Conservation (phyloP, 2,113 vertebrate species). For the Copsychus sechellarum region DNA sequence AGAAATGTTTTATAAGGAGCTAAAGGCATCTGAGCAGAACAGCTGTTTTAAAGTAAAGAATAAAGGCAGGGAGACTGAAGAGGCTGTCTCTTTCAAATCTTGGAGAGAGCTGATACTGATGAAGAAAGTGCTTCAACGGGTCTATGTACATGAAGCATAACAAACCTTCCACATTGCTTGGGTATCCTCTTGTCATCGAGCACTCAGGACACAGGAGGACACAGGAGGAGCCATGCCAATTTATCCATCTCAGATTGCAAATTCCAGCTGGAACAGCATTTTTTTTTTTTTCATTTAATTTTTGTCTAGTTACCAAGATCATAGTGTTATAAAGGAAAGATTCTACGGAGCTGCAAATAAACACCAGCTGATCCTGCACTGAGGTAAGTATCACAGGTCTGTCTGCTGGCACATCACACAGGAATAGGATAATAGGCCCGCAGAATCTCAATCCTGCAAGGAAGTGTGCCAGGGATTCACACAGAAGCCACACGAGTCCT, state of each 20-base stretch:
- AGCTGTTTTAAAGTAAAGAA: background rate
- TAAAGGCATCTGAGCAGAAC: background rate
- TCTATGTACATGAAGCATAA: background rate
- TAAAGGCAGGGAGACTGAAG: background rate
- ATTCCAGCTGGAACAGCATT: background rate
- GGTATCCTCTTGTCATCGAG: background rate
- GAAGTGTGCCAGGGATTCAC: background rate
- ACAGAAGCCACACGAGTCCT: fast-evolving
- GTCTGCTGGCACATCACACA: background rate
- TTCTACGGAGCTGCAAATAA: background rate
- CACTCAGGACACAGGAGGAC: background rate
- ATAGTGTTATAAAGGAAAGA: background rate
- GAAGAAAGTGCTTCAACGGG: background rate
- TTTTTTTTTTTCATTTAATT: background rate
- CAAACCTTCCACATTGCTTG: background rate
- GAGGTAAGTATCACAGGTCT: fast-evolving
- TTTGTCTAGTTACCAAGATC: background rate
- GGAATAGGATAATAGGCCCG: background rate
- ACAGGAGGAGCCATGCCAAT: background rate
- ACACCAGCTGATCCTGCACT: background rate
- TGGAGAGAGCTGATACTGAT: background rate
- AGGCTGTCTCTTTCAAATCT: background rate
- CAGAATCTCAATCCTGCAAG: background rate
- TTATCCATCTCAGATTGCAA: background rate
- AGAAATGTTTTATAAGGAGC: background rate